Conservation (phyloP, 2,113 vertebrate species). For the Delphinus delphis region DNA sequence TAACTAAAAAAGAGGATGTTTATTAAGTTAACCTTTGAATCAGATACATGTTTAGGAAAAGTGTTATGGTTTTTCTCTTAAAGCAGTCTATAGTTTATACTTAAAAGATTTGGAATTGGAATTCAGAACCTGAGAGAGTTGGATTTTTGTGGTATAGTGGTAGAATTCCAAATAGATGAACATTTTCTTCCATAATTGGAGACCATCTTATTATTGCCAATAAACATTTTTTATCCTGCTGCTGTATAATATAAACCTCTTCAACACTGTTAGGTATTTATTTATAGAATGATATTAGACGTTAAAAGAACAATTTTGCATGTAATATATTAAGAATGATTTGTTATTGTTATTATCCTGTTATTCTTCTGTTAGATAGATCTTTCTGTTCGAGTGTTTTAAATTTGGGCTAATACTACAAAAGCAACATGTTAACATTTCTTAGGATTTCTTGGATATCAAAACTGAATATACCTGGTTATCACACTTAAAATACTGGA, state of each 20-base stretch:
- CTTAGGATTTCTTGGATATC: conserved; percentile 29
- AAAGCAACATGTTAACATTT: conserved; percentile 19
- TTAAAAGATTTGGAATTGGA: conserved; percentile 8
- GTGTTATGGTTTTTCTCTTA: conserved; percentile 24
- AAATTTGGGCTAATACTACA: conserved; percentile 41
- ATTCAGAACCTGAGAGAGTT: conserved; percentile 39
- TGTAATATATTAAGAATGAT: neutral
- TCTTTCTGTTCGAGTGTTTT: conserved; percentile 25
- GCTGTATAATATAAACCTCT: neutral
- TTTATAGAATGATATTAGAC: neutral
- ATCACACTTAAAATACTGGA: conserved; percentile 17
- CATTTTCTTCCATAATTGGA: conserved; percentile 12
- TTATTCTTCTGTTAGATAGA: neutral
- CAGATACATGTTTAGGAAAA: conserved; percentile 11
- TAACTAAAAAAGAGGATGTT: conserved; percentile 50
- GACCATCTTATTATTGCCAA: neutral
- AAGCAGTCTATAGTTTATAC: neutral
- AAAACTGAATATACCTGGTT: conserved; percentile 29
- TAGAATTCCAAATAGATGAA: conserved; percentile 49
- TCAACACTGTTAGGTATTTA: neutral
- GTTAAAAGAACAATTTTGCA: neutral
- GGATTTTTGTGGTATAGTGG: conserved; percentile 12
- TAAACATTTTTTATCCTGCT: neutral
- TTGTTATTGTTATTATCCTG: neutral
- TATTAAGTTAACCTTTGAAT: conserved; percentile 50